Evolutionary conservation across 1,140 invertebrate genomes (phyloP).

Genomic region (Trichomalopsis sarcophagae): DNA sequence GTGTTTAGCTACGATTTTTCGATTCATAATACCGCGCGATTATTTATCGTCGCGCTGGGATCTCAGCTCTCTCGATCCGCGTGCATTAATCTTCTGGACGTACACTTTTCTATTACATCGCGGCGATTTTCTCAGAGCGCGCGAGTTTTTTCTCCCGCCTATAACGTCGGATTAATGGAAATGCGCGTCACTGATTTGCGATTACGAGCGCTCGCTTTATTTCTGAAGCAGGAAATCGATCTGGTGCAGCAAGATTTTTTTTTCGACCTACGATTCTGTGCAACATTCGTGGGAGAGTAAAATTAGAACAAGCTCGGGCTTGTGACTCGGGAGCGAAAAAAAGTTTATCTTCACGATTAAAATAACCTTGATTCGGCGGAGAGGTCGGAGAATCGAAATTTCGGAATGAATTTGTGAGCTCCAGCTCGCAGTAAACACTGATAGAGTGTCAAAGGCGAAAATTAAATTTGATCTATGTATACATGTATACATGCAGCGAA

Average conservation of each 20-base stretch:
- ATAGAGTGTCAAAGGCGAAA: no score
- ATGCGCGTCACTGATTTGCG: neutral
- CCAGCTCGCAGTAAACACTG: no score
- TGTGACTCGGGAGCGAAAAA: neutral
- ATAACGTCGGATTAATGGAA: conserved; percentile 14
- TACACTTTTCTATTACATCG: conserved; percentile 33
- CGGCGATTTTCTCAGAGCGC: neutral
- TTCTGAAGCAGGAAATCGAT: neutral
- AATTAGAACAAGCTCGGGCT: no score
- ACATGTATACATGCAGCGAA: neutral
- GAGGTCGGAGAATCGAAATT: no score
- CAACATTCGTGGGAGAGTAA: no score
- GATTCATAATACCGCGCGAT: conserved; percentile 35
- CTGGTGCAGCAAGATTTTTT: no score
- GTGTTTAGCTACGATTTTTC: conserved; percentile 25
- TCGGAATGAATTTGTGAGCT: no score
- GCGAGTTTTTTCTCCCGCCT: conserved; percentile 1
- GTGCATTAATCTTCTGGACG: conserved; percentile 34
- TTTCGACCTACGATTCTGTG: no score
- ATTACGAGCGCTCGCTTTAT: neutral
- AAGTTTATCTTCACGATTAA: neutral
- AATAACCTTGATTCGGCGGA: no score
- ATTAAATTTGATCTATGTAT: no score
- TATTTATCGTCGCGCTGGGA: conserved; percentile 6
- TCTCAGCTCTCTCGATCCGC: neutral